phyloP scores from a whole-genome alignment of 1,140 invertebrate species.

The Bombus affinis region DNA sequence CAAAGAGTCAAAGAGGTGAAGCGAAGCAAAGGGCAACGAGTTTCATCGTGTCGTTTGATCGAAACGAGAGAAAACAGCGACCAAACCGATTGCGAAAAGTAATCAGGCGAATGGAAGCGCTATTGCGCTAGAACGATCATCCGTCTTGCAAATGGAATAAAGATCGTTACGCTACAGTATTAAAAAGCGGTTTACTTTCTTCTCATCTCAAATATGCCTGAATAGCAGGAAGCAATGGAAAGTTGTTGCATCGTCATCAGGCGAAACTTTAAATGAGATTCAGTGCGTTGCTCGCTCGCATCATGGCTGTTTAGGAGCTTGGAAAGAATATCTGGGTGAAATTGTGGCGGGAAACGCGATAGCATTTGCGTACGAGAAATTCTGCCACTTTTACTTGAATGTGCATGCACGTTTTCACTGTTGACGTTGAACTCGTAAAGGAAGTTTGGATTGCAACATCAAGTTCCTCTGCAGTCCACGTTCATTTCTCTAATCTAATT shows the following conservation, averaged over 20 bases:
- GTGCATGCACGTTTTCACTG: not conserved
- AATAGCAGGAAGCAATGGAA: slow-evolving; percentile 48
- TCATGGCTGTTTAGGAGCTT: not conserved
- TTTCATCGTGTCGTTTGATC: slow-evolving; percentile 55
- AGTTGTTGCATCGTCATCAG: slow-evolving; percentile 40
- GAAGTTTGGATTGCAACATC: not conserved
- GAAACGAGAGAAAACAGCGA: slow-evolving; percentile 5
- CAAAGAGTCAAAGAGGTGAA: slow-evolving; percentile 42
- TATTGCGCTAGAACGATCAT: too few relatives aligned
- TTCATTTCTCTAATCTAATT: too few relatives aligned
- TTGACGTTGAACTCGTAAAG: not conserved
- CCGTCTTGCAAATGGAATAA: not conserved
- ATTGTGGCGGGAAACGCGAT: not conserved
- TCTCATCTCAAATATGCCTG: slow-evolving; percentile 29
- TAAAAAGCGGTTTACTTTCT: slow-evolving; percentile 34
- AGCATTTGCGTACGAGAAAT: not conserved
- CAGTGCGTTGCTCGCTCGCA: not conserved
- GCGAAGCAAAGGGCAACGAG: slow-evolving; percentile 76
- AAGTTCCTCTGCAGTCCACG: not conserved
- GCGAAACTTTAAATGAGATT: slow-evolving; percentile 30
- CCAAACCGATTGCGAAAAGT: slow-evolving; percentile 49
- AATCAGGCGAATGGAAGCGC: too few relatives aligned
- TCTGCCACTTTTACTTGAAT: not conserved
- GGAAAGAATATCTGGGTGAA: not conserved
- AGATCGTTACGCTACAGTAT: not conserved